Base-by-base conservation (phyloP, 2,888 invertebrate species). In the Melanophora roralis region DNA sequence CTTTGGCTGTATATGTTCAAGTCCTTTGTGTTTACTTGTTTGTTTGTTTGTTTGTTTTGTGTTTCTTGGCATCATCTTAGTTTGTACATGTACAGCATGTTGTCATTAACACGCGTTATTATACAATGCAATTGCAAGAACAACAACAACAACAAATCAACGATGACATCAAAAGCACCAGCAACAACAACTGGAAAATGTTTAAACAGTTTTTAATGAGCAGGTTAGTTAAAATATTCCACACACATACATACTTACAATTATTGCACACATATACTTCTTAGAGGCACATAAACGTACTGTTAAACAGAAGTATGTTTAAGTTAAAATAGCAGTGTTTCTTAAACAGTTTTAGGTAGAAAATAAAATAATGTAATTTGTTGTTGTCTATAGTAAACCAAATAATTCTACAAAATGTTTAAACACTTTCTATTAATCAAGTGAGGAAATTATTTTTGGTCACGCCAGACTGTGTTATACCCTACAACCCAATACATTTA, bases 71-170 rank as follows among this genome's bases (percentile, higher is more conserved):
- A 67, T 55, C 67, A 67, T 55, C 36, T 43, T 23, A 40, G 1
- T 1, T 40, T 40, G 64, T n/a, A 67, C 32, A 55, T n/a, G 16
- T 43, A 49, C n/a, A 64, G 49, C 71, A 53, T 62, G 43, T 76
- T 76, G 80, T 72, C 71, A 68, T 76, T 80, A 67, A 72, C 71
- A 80, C 79, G 79, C 73, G 75, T 75, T 75, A 78, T 65, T 64
- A 60, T 65, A 55, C 79, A 76, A 71, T 53, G 55, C 49, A 75
- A 55, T 59, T 53, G 19, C 47, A 60, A 59, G 45, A 49, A 40
- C 16, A 57, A 38, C 9, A 34, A 32, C 1, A 8, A 27, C 1
- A n/a, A 23, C n/a, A n/a, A 5, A 27, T 7, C 19, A 40, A 12
- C 59, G 59, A 57, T 16, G 27, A n/a, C 27, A 21, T n/a, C 32